These are phyloP conservation scores for Cephus pygmeus DNA, from an alignment of 2,888 invertebrate species.

Conservation along the genomic window DNA sequence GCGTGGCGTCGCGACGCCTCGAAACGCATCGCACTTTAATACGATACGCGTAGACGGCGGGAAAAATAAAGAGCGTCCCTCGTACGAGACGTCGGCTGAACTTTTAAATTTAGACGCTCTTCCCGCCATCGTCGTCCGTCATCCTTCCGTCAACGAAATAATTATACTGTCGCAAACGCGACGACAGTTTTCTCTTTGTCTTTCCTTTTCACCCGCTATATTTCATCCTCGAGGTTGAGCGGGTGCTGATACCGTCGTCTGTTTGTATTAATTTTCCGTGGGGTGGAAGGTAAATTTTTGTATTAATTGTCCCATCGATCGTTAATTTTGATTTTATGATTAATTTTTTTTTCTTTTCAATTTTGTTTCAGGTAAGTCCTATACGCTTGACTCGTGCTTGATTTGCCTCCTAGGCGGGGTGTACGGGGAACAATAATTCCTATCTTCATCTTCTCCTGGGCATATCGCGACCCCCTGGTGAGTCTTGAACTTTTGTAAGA, in stretches of 20 bases:
- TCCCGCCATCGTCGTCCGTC: constrained; percentile 3
- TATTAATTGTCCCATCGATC: background rate
- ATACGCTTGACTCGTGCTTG: constrained; percentile 3
- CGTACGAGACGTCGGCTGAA: background rate
- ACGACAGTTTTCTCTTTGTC: background rate
- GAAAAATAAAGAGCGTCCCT: background rate
- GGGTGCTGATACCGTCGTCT: background rate
- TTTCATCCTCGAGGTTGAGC: background rate
- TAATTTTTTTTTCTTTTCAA: constrained; percentile 22
- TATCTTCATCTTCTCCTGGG: constrained; percentile 10
- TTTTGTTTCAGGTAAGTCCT: constrained; percentile 52
- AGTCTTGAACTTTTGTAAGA: constrained; percentile 33
- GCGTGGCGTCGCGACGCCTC: background rate
- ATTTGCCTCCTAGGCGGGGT: background rate
- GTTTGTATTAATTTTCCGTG: background rate
- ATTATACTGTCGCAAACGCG: background rate
- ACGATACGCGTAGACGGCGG: background rate
- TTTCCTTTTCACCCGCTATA: background rate
- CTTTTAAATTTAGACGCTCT: constrained; percentile 1
- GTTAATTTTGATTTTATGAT: background rate
- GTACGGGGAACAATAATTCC: background rate
- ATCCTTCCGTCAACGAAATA: background rate
- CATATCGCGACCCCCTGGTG: constrained; percentile 27
- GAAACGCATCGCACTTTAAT: background rate
- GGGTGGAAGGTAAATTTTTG: background rate